Evolutionary conservation across 2,797 vertebrate genomes (phyloP), one percentile per base, ranked within the genome.

Genomic region (Orientallactaga sibirica): DNA sequence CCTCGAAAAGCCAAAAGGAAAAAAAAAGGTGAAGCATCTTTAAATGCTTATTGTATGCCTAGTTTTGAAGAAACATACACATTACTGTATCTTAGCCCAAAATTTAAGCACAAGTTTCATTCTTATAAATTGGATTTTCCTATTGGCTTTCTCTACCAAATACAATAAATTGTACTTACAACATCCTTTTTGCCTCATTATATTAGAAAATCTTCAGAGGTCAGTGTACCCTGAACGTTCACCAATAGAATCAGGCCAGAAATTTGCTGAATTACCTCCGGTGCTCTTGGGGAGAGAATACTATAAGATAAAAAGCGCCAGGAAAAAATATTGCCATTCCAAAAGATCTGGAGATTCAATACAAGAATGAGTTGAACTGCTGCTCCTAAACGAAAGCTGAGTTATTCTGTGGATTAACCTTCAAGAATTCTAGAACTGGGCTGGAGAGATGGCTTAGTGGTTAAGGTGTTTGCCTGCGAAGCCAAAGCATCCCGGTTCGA

Each of bases 91-190:
- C 77, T 84, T 82, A 78, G 33, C 52, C 86, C 73, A 66, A 5
- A 87, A 58, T 88, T 61, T 86, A 82, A 92, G 37, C 77, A 55
- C 14, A 43, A 24, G 41, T 76, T 37, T 12, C 81, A 71, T 91
- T 80, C 75, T 29, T 55, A 92, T 87, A 37, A 81, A 22, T 33
- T 88, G 33, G 7, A 68, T 76, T 91, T 94, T 88, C 33, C 68
- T 93, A 48, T 76, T 43, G 67, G 71, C 43, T 7, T 66, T 37
- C 27, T 15, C n/a, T 33, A 76, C 2, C 89, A 71, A 91, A 68
- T 67, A 75, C 22, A 3, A 66, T 24, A 27, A 75, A 82, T 70
- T 77, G 55, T 24, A 71, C 25, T 64, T 92, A 33, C 4, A 93
- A 33, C 58, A 22, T 76, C 61, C 74, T 8, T 33, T 86, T 76